A percentile compares a stretch with the other conserved stretches of the same genome.
Conservation (phyloP, 2,888 invertebrate species). For the Drosophila setosimentum region DNA sequence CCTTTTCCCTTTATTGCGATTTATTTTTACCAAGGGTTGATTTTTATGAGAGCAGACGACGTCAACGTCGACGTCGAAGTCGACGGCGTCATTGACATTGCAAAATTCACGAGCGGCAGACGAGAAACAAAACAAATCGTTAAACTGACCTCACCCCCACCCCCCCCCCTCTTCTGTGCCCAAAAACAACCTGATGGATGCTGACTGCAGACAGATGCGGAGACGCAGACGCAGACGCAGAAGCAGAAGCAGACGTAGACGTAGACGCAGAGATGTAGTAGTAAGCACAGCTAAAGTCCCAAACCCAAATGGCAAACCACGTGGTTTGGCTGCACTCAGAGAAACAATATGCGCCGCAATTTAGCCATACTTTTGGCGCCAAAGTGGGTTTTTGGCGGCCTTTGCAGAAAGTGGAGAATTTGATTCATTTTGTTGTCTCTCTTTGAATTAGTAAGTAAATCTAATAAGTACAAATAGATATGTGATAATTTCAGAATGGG, state of each 20-base stretch:
- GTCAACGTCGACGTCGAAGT: slow-evolving; percentile 15
- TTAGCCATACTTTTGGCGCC: neutral
- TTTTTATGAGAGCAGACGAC: slow-evolving; percentile 70
- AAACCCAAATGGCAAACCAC: slow-evolving; percentile 21
- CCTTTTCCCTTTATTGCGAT: slow-evolving; percentile 73
- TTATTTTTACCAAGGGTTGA: slow-evolving; percentile 75
- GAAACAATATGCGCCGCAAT: neutral
- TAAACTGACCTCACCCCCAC: slow-evolving; percentile 48
- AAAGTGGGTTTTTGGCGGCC: neutral
- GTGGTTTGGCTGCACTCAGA: slow-evolving; percentile 27
- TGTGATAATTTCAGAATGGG: neutral
- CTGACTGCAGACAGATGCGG: slow-evolving; percentile 47
- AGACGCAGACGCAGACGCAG: slow-evolving; percentile 3
- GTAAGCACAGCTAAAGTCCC: slow-evolving; percentile 8
- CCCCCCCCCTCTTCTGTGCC: too few species aligned
- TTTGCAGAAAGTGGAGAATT: neutral
- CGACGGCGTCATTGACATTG: slow-evolving; percentile 75
- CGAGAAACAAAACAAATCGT: slow-evolving; percentile 72
- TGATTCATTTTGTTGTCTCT: too few species aligned
- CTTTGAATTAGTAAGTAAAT: neutral
- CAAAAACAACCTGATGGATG: slow-evolving; percentile 61
- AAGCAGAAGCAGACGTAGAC: neutral
- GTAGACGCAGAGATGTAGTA: neutral
- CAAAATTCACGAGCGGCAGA: slow-evolving; percentile 67
- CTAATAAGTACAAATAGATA: neutral